Base-by-base conservation (phyloP, 2,888 invertebrate genomes). In the Nymphalis polychloros region DNA sequence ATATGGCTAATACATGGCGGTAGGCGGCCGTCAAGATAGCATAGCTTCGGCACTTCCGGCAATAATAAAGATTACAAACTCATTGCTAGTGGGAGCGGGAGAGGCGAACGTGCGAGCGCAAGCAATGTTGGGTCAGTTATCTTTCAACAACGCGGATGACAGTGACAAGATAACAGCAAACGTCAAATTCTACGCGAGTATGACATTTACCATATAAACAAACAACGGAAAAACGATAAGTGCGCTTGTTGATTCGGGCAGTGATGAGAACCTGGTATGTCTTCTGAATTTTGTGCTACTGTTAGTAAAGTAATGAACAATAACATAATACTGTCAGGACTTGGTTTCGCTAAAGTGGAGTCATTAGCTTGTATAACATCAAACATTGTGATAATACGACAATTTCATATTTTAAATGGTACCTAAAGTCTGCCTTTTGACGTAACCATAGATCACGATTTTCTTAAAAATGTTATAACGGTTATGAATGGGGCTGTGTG, bases 161-260 rank as follows among this genome's bases (percentile, higher is more conserved):
- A 27, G 5, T 5, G 27, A 27, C 27, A 27, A 23, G 23, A 23
- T 2, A 4, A 27, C 3, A 31, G 27, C 27, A 31, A 31, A 31
- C 6, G 27, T 31, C 27, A 31, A 31, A 31, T 31, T 31, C 27
- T 6, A 31, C 5, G 5, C 27, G 27, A 31, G 27, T 31, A 31
- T 31, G 27, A 31, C 27, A 31, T 31, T 31, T 6, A 31, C 27
- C 6, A 31, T 31, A 6, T 31, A 31, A 31, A 31, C 27, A 31
- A 31, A 31, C 6, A 31, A 31, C 1, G 0, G 27, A 31, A 31
- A 31, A 31, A 31, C 27, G 27, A 31, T 6, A 31, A 49, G 7
- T 35, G 61, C 48, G 8, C 27, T 61, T 49, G 50, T 50, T 27
- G 61, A 61, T 27, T 23, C 61, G n/a, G 61, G 61, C 20, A 61